Base-by-base conservation (phyloP, 2,888 invertebrate genomes). In the Gastrophysa polygoni region DNA sequence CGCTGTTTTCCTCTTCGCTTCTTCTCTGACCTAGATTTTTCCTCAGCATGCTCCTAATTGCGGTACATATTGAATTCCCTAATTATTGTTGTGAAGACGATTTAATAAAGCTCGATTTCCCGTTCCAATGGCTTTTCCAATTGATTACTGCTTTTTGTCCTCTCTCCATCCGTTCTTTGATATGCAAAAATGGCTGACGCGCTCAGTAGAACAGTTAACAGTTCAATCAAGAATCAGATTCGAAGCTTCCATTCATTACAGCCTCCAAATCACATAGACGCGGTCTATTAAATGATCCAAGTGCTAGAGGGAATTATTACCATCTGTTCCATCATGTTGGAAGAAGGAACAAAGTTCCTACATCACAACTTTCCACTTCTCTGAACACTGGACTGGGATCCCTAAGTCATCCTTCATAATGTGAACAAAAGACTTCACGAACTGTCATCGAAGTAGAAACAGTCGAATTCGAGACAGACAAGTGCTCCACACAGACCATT, bases 11-110 rank as follows among this genome's bases (percentile, higher is more conserved):
- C 38, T 38, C 38, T 38, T 52, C 38, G 38, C 17, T 32, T 51
- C 14, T 52, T 52, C 21, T 59, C 55, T 59, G 69, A 70, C 68
- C 70, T 67, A 62, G 70, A 69, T 71, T 67, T 68, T 60, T 64
- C 50, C 55, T 57, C 48, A 57, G 46, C 51, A 29, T 61, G 60
- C 59, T 59, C 59, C 67, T 72, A 72, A 72, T 72, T 72, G 70
- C 70, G 65, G 69, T 63, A 68, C 68, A 71, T 72, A 72, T 72
- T 71, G 68, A 67, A 69, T 72, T 71, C 69, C 70, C 69, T 70
- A 70, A 70, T 70, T 69, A 69, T 68, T 69, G 66, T 71, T 66
- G 68, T 68, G 66, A 59, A 67, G 63, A 61, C 66, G 64, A 66
- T 68, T 64, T 67, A 67, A 67, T 70, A 67, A 67, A 71, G 70